Base-by-base conservation (phyloP, 92 coral and sea anemone species). In the Hydrozoanthus gracilis region DNA sequence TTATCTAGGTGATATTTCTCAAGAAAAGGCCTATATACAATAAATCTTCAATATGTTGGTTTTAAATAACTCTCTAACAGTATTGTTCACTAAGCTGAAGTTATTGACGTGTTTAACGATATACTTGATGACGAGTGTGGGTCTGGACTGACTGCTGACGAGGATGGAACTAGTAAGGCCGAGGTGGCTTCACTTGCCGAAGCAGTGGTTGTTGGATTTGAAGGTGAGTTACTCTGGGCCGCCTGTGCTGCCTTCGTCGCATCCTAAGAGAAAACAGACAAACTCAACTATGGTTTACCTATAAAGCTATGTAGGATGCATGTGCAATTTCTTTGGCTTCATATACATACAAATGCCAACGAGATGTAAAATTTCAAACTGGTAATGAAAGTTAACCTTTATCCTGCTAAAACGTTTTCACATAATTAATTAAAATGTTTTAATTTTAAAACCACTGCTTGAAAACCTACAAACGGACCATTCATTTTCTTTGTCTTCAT, bases 1-100 rank as follows among this genome's bases (percentile, higher is more conserved):
- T 80, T 80, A 80, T 80, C 85, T 65, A 80, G 85, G 85, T 80
- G 85, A 80, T 65, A 64, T 64, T 45, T 52, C 39, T 65, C 60
- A 39, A 17, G 85, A 80, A 80, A 80, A 80, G 44, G 72, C 85
- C 73, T 80, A 80, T 80, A 47, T 80, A 80, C 85, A 80, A 80
- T 80, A 80, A 62, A 80, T 80, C 74, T 80, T 70, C 64, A 61
- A 15, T 80, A 10, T 51, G 60, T 67, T 8, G 58, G 18, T 39
- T 27, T 80, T 80, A 80, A 80, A 80, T 80, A 80, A 80, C 85
- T 80, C 74, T 80, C 16, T 80, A 48, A 65, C 56, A 64, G 85
- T 80, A 65, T 10, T 48, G 13, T 65, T 66, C 44, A 48, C 48
- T 80, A 80, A 5, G 85, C 85, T 17, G 85, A 80, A 47, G 85